These are phyloP conservation scores for Mesorhabditis belari DNA, from an alignment of 2,888 invertebrate species.

Conservation along the genomic window DNA sequence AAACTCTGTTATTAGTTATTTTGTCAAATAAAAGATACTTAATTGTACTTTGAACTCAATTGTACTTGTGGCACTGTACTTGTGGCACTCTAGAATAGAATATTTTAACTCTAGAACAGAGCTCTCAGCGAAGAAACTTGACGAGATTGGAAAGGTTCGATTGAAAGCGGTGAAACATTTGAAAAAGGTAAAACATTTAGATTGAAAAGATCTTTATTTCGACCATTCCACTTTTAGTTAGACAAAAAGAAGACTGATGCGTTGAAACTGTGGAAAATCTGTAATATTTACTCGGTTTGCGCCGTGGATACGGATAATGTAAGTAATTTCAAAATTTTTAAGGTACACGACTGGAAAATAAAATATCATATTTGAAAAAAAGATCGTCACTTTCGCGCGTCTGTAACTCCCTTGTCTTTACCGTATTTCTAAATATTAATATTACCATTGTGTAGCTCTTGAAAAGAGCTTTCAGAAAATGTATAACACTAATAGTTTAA, in stretches of 20 bases:
- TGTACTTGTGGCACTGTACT: too few species aligned
- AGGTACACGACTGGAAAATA: not conserved
- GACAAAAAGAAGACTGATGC: constrained; percentile 8
- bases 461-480: too few species aligned
- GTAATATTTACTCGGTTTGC: constrained; percentile 6
- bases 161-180: not conserved
- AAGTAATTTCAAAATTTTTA: not conserved
- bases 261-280: constrained; percentile 10
- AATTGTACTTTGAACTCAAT: too few species aligned
- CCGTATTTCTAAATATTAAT: too few species aligned
- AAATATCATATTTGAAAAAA: too few species aligned
- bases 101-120: constrained; percentile 7
- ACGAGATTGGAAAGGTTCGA: constrained; percentile 5
- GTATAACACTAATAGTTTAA: too few species aligned
- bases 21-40: too few species aligned
- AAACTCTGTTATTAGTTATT: not conserved
- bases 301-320: constrained; percentile 9
- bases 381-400: too few species aligned
- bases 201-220: not conserved
- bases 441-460: too few species aligned
- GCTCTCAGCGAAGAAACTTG: constrained; percentile 7
- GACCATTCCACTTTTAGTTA: not conserved
- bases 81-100: too few species aligned
- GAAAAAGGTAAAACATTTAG: constrained; percentile 3
- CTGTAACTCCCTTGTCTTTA: too few species aligned